Evolutionary conservation across 2,888 invertebrate genomes (phyloP), one percentile per base, ranked within the genome.

Genomic region (Celastrina argiolus): DNA sequence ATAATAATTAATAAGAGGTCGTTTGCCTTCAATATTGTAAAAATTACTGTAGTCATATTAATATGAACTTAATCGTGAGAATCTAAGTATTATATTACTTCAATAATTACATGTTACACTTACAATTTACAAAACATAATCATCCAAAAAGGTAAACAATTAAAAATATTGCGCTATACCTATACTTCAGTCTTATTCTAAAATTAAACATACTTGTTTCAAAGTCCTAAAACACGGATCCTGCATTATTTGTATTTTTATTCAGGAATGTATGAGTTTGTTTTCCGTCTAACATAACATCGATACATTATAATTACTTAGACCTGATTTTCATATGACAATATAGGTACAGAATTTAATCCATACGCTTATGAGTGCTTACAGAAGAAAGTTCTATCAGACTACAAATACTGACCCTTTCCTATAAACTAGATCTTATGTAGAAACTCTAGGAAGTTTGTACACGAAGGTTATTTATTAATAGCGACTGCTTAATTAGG

Each of bases 401-500:
- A n/a, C n/a, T n/a, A n/a, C n/a, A n/a, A n/a, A n/a, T 16, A 42
- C 42, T 16, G n/a, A 56, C 22, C 8, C 6, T 42, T n/a, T 5
- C 28, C 6, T 12, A 26, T 7, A 31, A 1, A 22, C 36, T 39
- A 61, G 18, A 22, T 22, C 12, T 18, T 61, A 61, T 61, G 12
- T 39, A 22, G 16, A 31, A 59, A 18, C 31, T 26, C 14, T 5
- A 61, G 61, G 61, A 61, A 61, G 61, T 61, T 26, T 61, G 39
- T 7, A 61, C 22, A 61, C 18, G 59, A 59, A 59, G 59, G 61
- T 61, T 61, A 39, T 58, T 66, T 69, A 71, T 70, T 70, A 70
- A 70, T 70, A 70, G 71, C 56, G 58, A 61, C 18, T 22, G 64
- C 51, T 64, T 70, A 69, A 69, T 70, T 67, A 71, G 66, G 39